Conservation (phyloP, 2,113 vertebrate species). For the Malaclemys terrapin region DNA sequence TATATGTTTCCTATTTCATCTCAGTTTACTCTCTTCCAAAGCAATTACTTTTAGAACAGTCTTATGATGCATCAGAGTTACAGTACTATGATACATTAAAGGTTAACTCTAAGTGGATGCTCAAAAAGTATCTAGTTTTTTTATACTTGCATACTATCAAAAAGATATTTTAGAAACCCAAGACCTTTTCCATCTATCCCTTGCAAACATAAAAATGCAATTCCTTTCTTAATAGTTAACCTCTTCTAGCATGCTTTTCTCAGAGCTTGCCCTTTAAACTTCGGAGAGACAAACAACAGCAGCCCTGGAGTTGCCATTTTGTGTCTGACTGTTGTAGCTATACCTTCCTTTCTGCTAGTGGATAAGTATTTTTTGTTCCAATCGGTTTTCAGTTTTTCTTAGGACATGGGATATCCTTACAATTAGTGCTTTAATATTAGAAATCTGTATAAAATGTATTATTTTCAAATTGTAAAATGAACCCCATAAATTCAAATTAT, state of each 20-base stretch:
- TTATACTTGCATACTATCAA: background rate
- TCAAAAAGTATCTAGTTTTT: background rate
- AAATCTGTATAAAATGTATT: background rate
- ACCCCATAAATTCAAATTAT: accelerated
- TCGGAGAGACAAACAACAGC: background rate
- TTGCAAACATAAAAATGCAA: background rate
- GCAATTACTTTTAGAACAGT: background rate
- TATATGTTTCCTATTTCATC: background rate
- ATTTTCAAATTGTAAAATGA: background rate
- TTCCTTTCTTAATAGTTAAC: background rate
- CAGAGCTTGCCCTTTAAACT: background rate
- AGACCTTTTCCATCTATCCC: background rate
- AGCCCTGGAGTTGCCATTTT: background rate
- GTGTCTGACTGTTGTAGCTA: background rate
- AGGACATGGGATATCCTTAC: background rate
- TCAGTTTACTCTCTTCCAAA: background rate
- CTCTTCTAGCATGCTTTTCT: background rate
- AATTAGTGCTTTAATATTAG: background rate
- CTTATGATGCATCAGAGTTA: background rate
- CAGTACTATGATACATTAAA: background rate
- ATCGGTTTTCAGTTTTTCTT: constrained; percentile 1
- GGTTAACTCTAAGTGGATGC: background rate
- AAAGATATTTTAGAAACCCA: background rate
- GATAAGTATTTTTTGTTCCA: background rate
- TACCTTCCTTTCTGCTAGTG: background rate